These are phyloP conservation scores for Apotomis turbidana DNA, from an alignment of 2,888 invertebrate species.

Conservation along the genomic window DNA sequence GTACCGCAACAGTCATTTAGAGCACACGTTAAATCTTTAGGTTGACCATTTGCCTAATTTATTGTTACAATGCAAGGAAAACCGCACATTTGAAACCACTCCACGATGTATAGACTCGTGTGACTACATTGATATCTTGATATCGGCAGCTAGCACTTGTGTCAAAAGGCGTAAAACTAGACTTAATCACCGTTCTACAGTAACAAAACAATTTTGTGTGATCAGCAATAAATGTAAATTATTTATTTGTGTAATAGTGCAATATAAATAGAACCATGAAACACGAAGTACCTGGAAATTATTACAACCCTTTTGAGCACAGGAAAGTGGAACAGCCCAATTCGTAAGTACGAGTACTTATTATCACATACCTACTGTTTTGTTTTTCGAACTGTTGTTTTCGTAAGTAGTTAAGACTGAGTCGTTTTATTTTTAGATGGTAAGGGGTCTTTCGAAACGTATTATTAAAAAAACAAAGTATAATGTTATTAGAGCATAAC, in stretches of 20 bases:
- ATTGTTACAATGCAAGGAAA: constrained; percentile 7
- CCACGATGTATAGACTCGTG: neutral
- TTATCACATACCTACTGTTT: neutral
- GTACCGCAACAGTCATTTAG: neutral
- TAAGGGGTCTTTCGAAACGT: too few species aligned
- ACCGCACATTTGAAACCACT: neutral
- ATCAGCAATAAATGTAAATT: neutral
- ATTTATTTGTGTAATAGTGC: neutral
- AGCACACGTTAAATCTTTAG: neutral
- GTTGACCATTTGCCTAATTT: neutral
- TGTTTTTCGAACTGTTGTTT: neutral
- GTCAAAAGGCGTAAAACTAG: constrained; percentile 12
- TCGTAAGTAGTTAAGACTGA: too few species aligned
- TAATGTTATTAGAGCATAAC: too few species aligned
- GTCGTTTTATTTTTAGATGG: too few species aligned
- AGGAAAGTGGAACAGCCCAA: constrained; percentile 69
- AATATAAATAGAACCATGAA: constrained; percentile 19
- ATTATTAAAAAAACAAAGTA: too few species aligned
- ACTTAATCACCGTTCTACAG: constrained; percentile 10
- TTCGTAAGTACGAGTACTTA: constrained; percentile 48
- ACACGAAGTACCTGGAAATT: constrained; percentile 40
- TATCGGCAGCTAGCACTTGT: constrained; percentile 25
- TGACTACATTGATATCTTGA: constrained; percentile 29
- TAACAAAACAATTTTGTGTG: neutral
- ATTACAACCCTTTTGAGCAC: constrained; percentile 73